A percentile compares a stretch with the other conserved stretches of the same genome.
Conservation (phyloP, 1,140 invertebrate genomes). For the Brachionus koreanus region DNA sequence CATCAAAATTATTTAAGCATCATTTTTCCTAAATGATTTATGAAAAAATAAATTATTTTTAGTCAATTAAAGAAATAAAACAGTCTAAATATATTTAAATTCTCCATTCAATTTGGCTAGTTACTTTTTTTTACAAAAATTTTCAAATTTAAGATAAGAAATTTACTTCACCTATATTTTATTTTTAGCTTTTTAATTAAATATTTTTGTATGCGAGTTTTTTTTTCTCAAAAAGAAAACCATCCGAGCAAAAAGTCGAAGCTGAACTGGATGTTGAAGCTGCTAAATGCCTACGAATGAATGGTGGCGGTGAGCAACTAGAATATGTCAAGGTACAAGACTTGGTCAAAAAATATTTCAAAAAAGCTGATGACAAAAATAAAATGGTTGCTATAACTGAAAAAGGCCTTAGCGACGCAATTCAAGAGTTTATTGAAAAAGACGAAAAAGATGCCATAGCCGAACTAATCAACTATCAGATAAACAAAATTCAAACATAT, state of each 20-base stretch:
- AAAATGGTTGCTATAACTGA: constrained; percentile 20
- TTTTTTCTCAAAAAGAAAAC: background rate
- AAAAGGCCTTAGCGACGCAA: constrained; percentile 20
- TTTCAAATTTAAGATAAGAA: background rate
- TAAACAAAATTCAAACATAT: constrained; percentile 25
- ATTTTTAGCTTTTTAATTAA: background rate
- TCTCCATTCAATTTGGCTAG: background rate
- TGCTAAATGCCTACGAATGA: background rate
- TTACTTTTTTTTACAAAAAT: background rate
- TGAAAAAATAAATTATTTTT: no score
- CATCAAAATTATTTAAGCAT: no score
- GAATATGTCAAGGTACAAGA: constrained; percentile 40
- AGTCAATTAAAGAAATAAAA: no score
- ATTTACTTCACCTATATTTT: background rate
- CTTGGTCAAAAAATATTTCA: constrained; percentile 35
- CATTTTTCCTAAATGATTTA: no score
- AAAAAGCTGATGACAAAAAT: constrained; percentile 39
- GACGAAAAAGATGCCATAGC: constrained; percentile 44
- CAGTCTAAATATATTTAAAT: no score
- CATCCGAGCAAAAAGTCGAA: background rate
- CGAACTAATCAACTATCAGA: constrained; percentile 31
- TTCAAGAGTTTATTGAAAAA: constrained; percentile 43
- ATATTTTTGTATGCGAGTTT: no score
- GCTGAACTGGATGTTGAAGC: constrained; percentile 15
- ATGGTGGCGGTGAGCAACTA: constrained; percentile 28